Evolutionary conservation across 2,113 vertebrate species (phyloP), one percentile per base, ranked within the genome.

Genomic region (Cathartes aura): DNA sequence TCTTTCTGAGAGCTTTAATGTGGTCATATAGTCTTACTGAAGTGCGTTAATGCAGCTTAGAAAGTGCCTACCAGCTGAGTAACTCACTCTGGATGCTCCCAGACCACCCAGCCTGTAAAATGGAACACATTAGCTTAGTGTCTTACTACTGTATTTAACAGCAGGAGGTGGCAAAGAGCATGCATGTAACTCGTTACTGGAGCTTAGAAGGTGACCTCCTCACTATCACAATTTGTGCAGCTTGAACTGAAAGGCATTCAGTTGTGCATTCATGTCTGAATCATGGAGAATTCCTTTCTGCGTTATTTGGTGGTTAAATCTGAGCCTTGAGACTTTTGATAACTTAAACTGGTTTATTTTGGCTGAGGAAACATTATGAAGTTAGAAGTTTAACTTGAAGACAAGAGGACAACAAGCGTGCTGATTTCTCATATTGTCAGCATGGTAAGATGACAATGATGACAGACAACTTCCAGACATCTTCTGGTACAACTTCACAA

Each of bases 401-500:
- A 48, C 42, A 66, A 82, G 45, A 82, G 20, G 27, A 7, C 40
- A 84, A 62, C 9, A 70, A 45, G 29, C 56, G 64, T 26, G 20
- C 15, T 64, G 26, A 82, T 76, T 92, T 89, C 36, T 95, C 24
- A 42, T 85, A 32, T 40, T 93, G 82, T 90, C 75, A 81, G 9
- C 30, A 14, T 40, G 40, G 19, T 53, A 38, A 45, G 5, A 45
- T 29, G 30, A 38, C 43, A 60, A 48, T 5, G n/a, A 48, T 81
- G 84, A 83, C 50, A 26, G 32, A 93, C 71, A 15, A 79, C 38
- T 91, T 93, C 64, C 60, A 82, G 50, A 26, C 18, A 20, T 70
- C 48, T 32, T 72, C 59, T 89, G 50, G 53, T 89, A 89, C 50
- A 58, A 47, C 63, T 78, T 93, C 96, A 81, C 32, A 70, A 60